phyloP scores from a whole-genome alignment of 2,797 vertebrate genomes.

The Zalophus californianus region DNA sequence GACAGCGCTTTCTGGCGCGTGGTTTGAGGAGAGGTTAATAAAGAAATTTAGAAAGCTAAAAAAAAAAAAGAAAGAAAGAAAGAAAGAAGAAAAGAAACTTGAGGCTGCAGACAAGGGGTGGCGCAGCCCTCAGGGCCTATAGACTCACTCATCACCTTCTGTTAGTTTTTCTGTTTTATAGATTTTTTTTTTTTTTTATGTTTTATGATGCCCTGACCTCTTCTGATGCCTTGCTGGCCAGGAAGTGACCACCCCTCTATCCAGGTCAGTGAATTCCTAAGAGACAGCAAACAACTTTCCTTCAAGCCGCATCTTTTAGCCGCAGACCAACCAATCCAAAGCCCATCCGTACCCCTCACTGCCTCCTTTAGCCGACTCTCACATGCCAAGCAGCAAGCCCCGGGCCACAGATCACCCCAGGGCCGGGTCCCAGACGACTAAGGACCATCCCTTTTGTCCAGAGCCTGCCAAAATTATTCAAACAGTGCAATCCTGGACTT shows the following conservation, averaged over 20 bases:
- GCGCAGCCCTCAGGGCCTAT: not conserved
- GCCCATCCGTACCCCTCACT: not conserved
- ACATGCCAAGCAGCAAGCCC: not conserved
- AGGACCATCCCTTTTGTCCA: not conserved
- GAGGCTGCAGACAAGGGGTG: not conserved
- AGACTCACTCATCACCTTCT: not conserved
- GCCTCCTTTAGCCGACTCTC: not conserved
- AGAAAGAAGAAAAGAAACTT: not conserved
- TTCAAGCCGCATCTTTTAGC: not conserved
- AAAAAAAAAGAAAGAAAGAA: not conserved
- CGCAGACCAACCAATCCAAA: not conserved
- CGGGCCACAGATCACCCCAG: not conserved
- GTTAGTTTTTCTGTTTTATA: not conserved
- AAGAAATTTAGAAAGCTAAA: not conserved
- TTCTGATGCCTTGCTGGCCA: not conserved
- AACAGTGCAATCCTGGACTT: not conserved
- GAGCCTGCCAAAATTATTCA: not conserved
- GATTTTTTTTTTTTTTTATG: not conserved
- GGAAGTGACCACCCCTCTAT: not conserved
- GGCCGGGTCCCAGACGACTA: not conserved
- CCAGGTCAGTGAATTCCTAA: not conserved
- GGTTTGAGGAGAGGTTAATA: not conserved
- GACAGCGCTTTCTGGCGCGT: not conserved
- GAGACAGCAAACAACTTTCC: not conserved
- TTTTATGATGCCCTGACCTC: not conserved